Evolutionary conservation across 2,113 vertebrate genomes (phyloP).

Genomic region (Ramphastos sulfuratus): DNA sequence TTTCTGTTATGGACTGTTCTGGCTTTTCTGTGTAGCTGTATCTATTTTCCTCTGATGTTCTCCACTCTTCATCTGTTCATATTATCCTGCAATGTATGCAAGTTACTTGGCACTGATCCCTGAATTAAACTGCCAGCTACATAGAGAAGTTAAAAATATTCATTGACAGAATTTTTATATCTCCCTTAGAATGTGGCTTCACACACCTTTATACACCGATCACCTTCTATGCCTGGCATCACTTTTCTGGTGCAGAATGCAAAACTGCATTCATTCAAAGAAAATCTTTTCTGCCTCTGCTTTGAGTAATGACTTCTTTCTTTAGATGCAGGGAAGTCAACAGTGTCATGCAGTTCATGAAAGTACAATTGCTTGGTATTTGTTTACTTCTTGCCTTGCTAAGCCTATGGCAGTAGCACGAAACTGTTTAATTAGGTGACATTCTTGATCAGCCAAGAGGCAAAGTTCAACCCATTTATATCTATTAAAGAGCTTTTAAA

Average conservation of each 20-base stretch:
- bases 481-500: conserved; percentile 4
- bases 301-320: background rate
- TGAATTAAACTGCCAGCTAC: background rate
- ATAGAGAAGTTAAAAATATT: background rate
- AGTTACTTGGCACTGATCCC: background rate
- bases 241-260: background rate
- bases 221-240: background rate
- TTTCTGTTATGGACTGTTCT: background rate
- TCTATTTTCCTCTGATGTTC: background rate
- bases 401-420: conserved; percentile 34
- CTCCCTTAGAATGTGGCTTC: background rate
- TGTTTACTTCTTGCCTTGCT: conserved; percentile 37
- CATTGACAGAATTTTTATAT: background rate
- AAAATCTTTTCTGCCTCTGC: background rate
- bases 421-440: conserved; percentile 53
- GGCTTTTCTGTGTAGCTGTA: background rate
- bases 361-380: conserved; percentile 30
- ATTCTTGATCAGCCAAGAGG: conserved; percentile 50
- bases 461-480: conserved; percentile 53
- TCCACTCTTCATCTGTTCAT: background rate
- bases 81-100: background rate
- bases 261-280: background rate
- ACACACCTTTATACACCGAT: background rate
- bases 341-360: background rate
- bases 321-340: background rate